Evolutionary conservation across 2,113 vertebrate genomes (phyloP).

Genomic region (Plestiodon gilberti): DNA sequence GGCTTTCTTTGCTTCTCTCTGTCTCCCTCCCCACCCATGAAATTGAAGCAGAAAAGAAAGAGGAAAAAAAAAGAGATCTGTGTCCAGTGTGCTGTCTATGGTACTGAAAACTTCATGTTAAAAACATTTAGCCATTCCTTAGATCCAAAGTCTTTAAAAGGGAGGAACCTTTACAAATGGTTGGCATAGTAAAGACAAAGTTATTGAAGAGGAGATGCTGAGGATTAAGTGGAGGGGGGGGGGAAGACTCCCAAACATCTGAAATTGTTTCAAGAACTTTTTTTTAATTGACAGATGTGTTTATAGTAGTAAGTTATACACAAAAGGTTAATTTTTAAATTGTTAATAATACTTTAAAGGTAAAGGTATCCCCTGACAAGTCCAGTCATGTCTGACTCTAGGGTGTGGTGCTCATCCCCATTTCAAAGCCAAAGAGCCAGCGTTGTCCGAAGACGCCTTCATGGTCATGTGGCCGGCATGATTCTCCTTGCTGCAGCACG

Average conservation of each 20-base stretch:
- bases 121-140: conserved; percentile 14
- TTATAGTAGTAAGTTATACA: neutral
- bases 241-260: accelerated
- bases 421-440: no score
- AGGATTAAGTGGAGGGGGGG: neutral
- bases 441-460: no score
- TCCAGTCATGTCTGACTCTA: no score
- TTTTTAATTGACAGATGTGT: neutral
- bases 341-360: neutral
- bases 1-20: neutral
- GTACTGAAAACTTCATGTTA: conserved; percentile 82
- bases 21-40: neutral
- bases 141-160: neutral
- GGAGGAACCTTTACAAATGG: neutral
- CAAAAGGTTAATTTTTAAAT: neutral
- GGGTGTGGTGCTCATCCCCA: no score
- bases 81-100: conserved; percentile 85
- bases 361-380: no score
- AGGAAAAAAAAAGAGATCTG: neutral
- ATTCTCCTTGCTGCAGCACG: no score
- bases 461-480: no score
- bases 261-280: neutral
- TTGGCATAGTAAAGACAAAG: accelerated
- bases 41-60: neutral
- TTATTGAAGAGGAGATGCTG: neutral